Percentiles rank a stretch among this genome's conserved stretches.
Conservation (phyloP, 2,113 vertebrate genomes). For the Lontra canadensis region DNA sequence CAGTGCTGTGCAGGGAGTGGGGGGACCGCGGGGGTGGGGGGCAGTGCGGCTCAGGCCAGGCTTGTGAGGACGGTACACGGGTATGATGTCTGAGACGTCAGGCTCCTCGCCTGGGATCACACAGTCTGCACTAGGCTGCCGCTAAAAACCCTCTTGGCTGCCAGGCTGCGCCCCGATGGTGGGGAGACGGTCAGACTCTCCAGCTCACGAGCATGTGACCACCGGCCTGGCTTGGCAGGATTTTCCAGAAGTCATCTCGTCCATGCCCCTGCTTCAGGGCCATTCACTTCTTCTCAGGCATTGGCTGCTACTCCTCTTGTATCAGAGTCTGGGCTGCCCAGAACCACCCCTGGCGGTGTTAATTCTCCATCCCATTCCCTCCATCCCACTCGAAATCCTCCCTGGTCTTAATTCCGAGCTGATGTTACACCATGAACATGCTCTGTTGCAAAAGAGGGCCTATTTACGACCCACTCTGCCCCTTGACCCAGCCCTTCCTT, state of each 20-base stretch:
- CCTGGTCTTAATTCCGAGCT: slow-evolving; percentile 48
- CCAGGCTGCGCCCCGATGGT: not conserved
- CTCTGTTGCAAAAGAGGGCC: not conserved
- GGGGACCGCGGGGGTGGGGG: no score
- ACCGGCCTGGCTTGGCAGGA: not conserved
- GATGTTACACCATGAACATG: slow-evolving; percentile 7
- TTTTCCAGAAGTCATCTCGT: not conserved
- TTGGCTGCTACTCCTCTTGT: not conserved
- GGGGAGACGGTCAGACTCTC: not conserved
- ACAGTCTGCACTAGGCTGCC: no score
- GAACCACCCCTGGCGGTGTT: not conserved
- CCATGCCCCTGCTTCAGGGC: not conserved
- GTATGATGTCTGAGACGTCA: fast-evolving
- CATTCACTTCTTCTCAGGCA: not conserved
- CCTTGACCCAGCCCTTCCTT: not conserved
- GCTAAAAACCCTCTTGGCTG: not conserved
- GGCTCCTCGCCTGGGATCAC: not conserved
- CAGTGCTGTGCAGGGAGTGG: fast-evolving
- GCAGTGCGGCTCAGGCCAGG: no score
- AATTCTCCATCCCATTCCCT: not conserved
- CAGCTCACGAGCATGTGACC: not conserved
- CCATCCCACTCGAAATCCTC: not conserved
- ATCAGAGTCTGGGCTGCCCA: not conserved
- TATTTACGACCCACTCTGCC: not conserved
- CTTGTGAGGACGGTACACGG: fast-evolving